These are phyloP conservation scores for Cnemophilus loriae DNA, from an alignment of 2,113 vertebrate species.

Conservation along the genomic window DNA sequence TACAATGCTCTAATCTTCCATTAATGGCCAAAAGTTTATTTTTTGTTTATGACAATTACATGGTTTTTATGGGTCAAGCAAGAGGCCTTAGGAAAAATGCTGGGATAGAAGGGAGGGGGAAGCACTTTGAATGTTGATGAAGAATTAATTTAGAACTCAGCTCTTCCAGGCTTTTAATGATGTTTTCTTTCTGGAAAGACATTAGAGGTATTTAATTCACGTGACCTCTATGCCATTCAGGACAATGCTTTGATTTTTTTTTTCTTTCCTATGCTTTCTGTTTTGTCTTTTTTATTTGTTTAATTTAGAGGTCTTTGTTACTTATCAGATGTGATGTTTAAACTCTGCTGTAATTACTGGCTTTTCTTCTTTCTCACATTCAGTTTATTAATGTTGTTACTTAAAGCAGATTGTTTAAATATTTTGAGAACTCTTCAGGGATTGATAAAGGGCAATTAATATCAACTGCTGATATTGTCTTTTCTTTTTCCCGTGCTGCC, in stretches of 20 bases:
- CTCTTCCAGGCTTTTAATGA: slow-evolving; percentile 30
- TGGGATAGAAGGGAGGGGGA: neutral
- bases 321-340: slow-evolving; percentile 15
- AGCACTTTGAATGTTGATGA: neutral
- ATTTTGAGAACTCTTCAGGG: slow-evolving; percentile 27
- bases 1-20: neutral
- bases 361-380: slow-evolving; percentile 27
- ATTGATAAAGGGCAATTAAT: slow-evolving; percentile 17
- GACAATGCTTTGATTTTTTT: neutral
- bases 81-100: neutral
- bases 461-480: slow-evolving; percentile 22
- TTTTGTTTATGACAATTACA: neutral
- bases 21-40: neutral
- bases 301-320: neutral
- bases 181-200: slow-evolving; percentile 39
- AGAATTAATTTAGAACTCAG: slow-evolving; percentile 14
- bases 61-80: neutral
- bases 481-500: neutral
- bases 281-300: slow-evolving; percentile 20
- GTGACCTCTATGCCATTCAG: neutral
- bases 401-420: slow-evolving; percentile 13
- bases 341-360: slow-evolving; percentile 15
- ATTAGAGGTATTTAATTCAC: slow-evolving; percentile 16
- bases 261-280: neutral
- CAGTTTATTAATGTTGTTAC: slow-evolving; percentile 15